Percentiles rank a stretch among this genome's conserved stretches.
These are phyloP conservation scores for Parus major DNA, from an alignment of 2,113 vertebrate genomes.

Conservation along the genomic window DNA sequence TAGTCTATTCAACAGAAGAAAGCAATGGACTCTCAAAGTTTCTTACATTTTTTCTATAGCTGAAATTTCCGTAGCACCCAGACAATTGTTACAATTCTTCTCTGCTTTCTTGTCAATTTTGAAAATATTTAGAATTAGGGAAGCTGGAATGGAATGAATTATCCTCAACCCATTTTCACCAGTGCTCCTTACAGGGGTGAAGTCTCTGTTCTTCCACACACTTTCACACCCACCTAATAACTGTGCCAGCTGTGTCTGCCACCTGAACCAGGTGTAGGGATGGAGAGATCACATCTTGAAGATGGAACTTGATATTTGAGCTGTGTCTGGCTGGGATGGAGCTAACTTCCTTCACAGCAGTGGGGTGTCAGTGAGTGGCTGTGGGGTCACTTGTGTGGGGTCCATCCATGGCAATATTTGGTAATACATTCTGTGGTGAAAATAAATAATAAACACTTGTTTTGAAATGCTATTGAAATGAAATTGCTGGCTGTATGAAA, in stretches of 20 bases:
- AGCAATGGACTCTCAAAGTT: neutral
- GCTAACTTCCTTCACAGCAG: neutral
- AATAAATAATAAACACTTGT: neutral
- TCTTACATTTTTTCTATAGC: neutral
- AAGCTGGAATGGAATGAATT: neutral
- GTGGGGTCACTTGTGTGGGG: neutral
- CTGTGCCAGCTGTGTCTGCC: neutral
- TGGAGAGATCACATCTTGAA: neutral
- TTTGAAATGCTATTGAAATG: neutral
- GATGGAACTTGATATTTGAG: neutral
- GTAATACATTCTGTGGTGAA: neutral
- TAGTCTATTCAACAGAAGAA: neutral
- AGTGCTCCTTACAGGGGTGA: neutral
- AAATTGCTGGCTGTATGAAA: neutral
- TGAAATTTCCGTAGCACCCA: neutral
- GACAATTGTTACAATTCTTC: neutral
- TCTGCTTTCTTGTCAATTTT: neutral
- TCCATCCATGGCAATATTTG: neutral
- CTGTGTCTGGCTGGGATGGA: neutral
- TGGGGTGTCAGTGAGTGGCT: rapidly evolving
- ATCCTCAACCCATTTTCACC: neutral
- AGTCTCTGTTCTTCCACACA: neutral
- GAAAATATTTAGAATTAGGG: neutral
- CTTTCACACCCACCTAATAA: neutral
- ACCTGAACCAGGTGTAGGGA: neutral